Base-by-base conservation (phyloP, 2,888 invertebrate species). In the Nephrotoma guestfalica region DNA sequence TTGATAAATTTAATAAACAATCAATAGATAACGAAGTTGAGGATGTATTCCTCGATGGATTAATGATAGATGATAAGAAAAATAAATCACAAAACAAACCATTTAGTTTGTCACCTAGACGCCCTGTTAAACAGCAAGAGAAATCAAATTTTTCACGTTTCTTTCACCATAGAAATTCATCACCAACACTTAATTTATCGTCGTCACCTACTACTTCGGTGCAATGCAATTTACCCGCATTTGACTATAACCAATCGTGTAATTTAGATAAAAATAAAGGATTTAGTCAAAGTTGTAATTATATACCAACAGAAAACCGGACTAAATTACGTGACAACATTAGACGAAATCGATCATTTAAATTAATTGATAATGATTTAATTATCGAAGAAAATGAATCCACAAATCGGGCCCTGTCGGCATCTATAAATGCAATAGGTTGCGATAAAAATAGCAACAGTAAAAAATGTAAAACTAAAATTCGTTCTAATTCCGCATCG, bases 321-420 rank as follows among this genome's bases (percentile, higher is more conserved):
- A 86, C 87, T 83, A 87, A 88, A 88, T 85, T 88, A 57, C 87
- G 88, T 1, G 88, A 88, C n/a, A 88, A 88, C 51, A 87, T 88
- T 47, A 87, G 88, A 87, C 87, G 88, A 83, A 88, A 88, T 88
- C 88, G 88, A 18, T 88, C 88, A 71, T 88, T 88, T 86, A 88
- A 88, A 86, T 87, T 88, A 43, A 88, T 88, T 43, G 86, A 84
- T 15, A 86, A 51, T 86, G 87, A 88, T 87, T 87, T 87, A 13
- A 86, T 87, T 11, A 87, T 86, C 84, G 88, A 88, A 85, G 87
- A 87, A 43, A 86, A 87, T 57, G 86, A 41, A 30, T 86, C 86
- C 42, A 85, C 85, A 6, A 85, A 45, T 83, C 47, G 57, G n/a
- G 43, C 47, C 47, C 45, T 84, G 41, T 84, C 84, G n/a, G 84